A percentile compares a stretch with the other conserved stretches of the same genome.
These are phyloP conservation scores for Phalacrocorax brasilianus DNA, from an alignment of 2,113 vertebrate species.

Conservation along the genomic window DNA sequence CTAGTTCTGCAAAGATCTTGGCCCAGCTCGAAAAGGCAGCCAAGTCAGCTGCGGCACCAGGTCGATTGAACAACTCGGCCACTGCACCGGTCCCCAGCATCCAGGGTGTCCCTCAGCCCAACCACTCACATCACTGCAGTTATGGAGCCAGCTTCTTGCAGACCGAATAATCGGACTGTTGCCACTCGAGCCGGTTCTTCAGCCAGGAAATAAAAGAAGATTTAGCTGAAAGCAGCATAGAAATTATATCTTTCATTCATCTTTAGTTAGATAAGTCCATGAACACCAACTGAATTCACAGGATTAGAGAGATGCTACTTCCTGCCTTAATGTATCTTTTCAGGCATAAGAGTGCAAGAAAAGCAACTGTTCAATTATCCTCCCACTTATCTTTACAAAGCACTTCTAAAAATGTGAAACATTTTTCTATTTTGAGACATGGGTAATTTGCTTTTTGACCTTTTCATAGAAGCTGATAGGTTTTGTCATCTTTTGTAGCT, in stretches of 20 bases:
- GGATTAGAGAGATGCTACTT: background rate
- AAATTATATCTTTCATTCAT: background rate
- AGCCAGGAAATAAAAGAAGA: background rate
- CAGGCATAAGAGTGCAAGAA: background rate
- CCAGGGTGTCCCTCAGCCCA: background rate
- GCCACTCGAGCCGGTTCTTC: background rate
- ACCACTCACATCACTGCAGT: background rate
- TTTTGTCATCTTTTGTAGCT: background rate
- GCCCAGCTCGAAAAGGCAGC: background rate
- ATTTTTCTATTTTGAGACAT: background rate
- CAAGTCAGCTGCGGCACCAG: too few species aligned
- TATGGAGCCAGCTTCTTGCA: rapidly evolving
- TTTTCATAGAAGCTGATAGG: background rate
- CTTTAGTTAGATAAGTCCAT: background rate
- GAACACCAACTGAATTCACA: background rate
- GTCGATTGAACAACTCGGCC: rapidly evolving
- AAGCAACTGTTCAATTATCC: background rate
- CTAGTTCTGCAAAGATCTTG: background rate
- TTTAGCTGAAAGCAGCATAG: background rate
- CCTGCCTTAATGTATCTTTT: background rate
- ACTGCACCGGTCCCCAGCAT: rapidly evolving
- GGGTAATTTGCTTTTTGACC: background rate
- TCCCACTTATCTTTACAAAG: background rate
- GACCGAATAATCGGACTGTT: background rate
- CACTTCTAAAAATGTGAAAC: background rate